Percentiles rank a stretch among this genome's conserved stretches.
Conservation (phyloP, 1,140 invertebrate genomes). For the Nephila pilipes region DNA sequence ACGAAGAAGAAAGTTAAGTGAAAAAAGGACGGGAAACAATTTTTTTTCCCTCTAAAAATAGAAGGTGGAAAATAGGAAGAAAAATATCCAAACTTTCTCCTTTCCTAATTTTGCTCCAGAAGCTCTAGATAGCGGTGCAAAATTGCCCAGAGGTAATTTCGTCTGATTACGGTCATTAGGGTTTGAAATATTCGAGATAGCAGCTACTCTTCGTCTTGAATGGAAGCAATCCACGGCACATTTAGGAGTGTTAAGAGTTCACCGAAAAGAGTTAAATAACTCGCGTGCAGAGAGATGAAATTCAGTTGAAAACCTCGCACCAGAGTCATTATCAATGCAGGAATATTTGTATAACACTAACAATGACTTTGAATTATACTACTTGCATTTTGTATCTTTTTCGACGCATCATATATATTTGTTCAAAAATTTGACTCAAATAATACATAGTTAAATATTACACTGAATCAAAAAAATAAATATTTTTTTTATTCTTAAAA, state of each 20-base stretch:
- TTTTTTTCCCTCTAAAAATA: background rate
- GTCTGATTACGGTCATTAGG: slow-evolving; percentile 47
- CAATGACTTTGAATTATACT: no score
- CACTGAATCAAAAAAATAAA: no score
- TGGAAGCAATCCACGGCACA: background rate
- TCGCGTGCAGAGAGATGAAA: no score
- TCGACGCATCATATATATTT: no score
- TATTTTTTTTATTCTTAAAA: no score
- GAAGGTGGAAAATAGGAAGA: background rate
- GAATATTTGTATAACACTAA: no score
- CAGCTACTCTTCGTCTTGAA: background rate
- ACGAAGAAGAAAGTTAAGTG: background rate
- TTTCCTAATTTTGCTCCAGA: slow-evolving; percentile 11
- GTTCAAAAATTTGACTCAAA: no score
- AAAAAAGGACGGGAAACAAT: background rate
- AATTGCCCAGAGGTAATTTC: slow-evolving; percentile 32
- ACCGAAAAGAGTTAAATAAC: background rate
- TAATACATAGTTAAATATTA: no score
- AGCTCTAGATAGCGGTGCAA: background rate
- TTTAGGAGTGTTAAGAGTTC: background rate
- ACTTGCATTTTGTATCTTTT: no score
- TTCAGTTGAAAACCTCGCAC: no score
- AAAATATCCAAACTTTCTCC: slow-evolving; percentile 6
- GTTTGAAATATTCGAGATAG: slow-evolving; percentile 30
- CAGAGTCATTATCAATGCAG: no score